phyloP scores from a whole-genome alignment of 2,888 invertebrate genomes.

The Prosopocoilus inquinatus region DNA sequence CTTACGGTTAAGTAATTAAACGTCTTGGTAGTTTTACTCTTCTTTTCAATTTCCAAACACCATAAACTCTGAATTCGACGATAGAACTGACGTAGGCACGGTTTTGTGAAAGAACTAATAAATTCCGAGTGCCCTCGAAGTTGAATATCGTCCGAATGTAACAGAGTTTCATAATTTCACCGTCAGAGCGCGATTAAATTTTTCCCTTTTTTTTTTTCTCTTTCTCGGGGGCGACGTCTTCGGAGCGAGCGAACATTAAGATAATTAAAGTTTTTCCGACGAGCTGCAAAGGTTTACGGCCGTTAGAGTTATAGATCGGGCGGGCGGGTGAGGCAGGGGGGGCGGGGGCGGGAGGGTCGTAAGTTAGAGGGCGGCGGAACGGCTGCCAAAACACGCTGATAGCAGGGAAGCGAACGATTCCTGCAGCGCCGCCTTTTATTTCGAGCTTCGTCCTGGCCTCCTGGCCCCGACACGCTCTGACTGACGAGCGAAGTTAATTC shows the following conservation, averaged over 20 bases:
- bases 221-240: background rate
- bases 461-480: constrained; percentile 12
- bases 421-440: constrained; percentile 6
- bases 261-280: constrained; percentile 31
- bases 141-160: too few species aligned
- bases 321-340: background rate
- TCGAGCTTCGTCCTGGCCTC: background rate
- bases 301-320: constrained; percentile 33
- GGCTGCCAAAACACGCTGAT: constrained; percentile 24
- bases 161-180: too few species aligned
- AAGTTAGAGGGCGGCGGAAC: constrained; percentile 32
- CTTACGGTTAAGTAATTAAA: too few species aligned
- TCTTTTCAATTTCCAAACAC: too few species aligned
- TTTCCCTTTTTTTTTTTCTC: constrained; percentile 1
- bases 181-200: too few species aligned
- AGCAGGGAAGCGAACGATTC: constrained; percentile 22
- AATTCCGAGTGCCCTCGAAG: too few species aligned
- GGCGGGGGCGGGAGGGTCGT: constrained; percentile 32
- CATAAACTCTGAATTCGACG: too few species aligned
- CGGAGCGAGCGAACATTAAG: constrained; percentile 7
- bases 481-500: constrained; percentile 26
- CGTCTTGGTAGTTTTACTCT: too few species aligned
- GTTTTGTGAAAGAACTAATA: too few species aligned
- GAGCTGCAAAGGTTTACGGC: constrained; percentile 33
- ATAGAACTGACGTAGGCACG: too few species aligned